phyloP scores from a whole-genome alignment of 2,797 vertebrate genomes.

The Siniperca obscura region DNA sequence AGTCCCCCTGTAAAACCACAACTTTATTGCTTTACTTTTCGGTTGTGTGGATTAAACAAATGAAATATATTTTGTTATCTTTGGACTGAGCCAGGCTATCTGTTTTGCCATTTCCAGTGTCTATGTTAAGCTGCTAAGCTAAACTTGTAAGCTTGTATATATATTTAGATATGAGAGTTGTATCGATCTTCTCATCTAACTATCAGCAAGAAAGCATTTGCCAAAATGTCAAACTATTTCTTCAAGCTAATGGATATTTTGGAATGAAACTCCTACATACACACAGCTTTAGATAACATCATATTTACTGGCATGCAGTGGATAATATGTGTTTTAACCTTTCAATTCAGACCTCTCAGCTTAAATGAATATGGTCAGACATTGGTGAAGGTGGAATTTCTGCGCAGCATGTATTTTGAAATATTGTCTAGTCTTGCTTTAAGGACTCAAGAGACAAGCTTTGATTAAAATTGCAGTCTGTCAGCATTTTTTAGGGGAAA shows the following conservation, averaged over 20 bases:
- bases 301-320: background rate
- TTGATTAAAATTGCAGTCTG: constrained; percentile 36
- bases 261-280: background rate
- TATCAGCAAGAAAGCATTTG: background rate
- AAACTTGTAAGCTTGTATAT: background rate
- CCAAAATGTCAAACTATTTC: background rate
- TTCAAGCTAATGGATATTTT: background rate
- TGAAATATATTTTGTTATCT: too few relatives aligned
- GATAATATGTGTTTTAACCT: background rate
- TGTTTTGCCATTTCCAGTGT: background rate
- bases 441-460: constrained; percentile 8
- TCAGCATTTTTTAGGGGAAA: constrained; percentile 35
- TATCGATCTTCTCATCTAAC: background rate
- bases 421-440: constrained; percentile 10
- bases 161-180: background rate
- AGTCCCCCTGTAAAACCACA: background rate
- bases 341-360: background rate
- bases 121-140: too few relatives aligned
- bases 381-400: constrained; percentile 7
- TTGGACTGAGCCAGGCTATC: background rate
- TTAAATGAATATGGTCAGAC: background rate
- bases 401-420: constrained; percentile 14
- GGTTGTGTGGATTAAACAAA: background rate
- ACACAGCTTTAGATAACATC: background rate
- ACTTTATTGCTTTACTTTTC: background rate